phyloP scores from a whole-genome alignment of 2,797 vertebrate genomes.

The Psittacula echo region DNA sequence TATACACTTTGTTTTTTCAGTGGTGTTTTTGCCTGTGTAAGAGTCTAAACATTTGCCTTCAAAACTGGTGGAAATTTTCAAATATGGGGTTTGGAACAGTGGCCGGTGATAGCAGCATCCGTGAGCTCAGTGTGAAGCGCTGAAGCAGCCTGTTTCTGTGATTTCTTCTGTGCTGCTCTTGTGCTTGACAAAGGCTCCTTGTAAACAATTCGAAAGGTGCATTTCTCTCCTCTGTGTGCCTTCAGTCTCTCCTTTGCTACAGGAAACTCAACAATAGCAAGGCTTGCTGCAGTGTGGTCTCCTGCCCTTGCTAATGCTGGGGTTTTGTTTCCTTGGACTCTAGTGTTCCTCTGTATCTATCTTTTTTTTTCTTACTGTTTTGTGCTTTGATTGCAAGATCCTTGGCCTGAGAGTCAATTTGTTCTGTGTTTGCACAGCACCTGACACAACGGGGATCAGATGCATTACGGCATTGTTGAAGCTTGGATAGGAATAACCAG shows the following conservation, averaged over 20 bases:
- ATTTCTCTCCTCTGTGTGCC: background rate
- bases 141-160: background rate
- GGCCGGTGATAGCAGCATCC: background rate
- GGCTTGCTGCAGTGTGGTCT: background rate
- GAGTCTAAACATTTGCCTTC: fast-evolving
- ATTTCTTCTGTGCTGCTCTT: background rate
- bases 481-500: background rate
- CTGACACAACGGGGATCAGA: background rate
- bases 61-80: background rate
- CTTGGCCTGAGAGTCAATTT: background rate
- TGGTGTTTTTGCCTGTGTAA: background rate
- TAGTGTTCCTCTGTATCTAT: background rate
- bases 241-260: background rate
- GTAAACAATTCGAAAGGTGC: background rate
- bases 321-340: background rate
- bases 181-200: background rate
- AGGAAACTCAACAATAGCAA: background rate
- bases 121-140: fast-evolving
- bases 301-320: background rate
- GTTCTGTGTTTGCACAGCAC: background rate
- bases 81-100: fast-evolving
- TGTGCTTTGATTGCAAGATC: background rate
- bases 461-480: fast-evolving
- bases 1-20: background rate
- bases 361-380: background rate